A percentile compares a stretch with the other conserved stretches of the same genome.
Evolutionary conservation across 2,888 invertebrate genomes (phyloP).

Genomic region (Dysmachus trigonus): DNA sequence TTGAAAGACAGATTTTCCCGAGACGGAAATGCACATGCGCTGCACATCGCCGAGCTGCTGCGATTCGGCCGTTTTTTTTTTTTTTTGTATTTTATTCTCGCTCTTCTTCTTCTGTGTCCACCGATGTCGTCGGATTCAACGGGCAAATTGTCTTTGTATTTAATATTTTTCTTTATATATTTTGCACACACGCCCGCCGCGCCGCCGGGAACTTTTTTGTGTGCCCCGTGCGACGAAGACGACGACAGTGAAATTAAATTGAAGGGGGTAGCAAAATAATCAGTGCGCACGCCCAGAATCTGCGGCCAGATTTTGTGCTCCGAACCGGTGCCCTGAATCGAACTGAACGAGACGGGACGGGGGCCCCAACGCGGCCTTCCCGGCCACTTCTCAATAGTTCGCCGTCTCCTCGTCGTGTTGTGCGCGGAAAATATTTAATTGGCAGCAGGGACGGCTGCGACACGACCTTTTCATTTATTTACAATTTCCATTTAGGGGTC

Average conservation of each 20-base stretch:
- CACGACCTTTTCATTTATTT: not conserved
- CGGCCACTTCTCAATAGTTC: not conserved
- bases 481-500: not conserved
- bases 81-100: not conserved
- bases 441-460: not conserved
- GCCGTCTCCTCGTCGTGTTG: not conserved
- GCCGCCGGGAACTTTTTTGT: not conserved
- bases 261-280: not conserved
- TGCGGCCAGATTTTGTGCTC: not conserved
- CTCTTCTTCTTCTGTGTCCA: not conserved
- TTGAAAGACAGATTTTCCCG: constrained; percentile 62
- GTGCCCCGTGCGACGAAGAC: too few relatives aligned
- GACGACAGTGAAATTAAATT: not conserved
- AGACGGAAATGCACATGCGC: constrained; percentile 59
- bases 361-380: not conserved
- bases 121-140: not conserved
- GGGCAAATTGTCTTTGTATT: not conserved
- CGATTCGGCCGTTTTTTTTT: not conserved
- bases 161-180: not conserved
- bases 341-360: not conserved
- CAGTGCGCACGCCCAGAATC: not conserved
- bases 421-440: not conserved
- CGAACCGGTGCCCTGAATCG: too few relatives aligned
- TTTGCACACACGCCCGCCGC: not conserved
- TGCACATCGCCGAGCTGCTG: constrained; percentile 39